A percentile compares a stretch with the other conserved stretches of the same genome.
Conservation (phyloP, 1,140 invertebrate species). For the Drosophila suzukii region DNA sequence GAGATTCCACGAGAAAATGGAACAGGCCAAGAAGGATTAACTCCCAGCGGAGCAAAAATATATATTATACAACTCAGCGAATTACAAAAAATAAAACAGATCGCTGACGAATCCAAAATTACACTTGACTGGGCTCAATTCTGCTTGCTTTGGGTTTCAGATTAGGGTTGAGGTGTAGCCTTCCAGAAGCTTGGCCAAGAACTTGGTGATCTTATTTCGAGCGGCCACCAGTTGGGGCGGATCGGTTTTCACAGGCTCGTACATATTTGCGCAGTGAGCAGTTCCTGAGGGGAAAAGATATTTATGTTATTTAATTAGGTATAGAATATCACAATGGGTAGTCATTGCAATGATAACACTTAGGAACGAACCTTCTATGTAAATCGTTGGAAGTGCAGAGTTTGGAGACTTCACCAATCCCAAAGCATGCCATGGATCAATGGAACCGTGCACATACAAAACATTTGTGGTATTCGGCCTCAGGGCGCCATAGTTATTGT, state of each 20-base stretch:
- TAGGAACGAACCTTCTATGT: no score
- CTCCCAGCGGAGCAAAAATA: constrained; percentile 1
- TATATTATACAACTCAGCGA: constrained; percentile 16
- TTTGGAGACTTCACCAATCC: constrained; percentile 87
- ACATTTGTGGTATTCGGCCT: constrained; percentile 90
- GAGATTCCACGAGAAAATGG: constrained; percentile 74
- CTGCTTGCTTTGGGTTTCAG: constrained; percentile 9
- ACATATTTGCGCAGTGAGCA: constrained; percentile 93
- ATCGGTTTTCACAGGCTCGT: constrained; percentile 88
- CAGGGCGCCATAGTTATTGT: constrained; percentile 92
- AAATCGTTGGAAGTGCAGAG: constrained; percentile 87
- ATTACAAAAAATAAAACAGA: constrained; percentile 22
- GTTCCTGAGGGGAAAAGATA: constrained; percentile 86
- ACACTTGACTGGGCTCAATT: neutral
- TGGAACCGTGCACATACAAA: constrained; percentile 94
- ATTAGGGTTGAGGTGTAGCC: constrained; percentile 44
- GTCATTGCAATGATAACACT: no score
- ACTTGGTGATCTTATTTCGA: constrained; percentile 86
- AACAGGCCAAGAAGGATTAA: constrained; percentile 71
- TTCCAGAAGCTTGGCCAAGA: constrained; percentile 84
- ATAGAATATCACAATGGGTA: neutral
- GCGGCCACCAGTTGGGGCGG: constrained; percentile 87
- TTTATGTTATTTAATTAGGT: neutral
- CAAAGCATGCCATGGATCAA: constrained; percentile 97
- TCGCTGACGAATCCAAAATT: constrained; percentile 36